Evolutionary conservation across 2,888 invertebrate genomes (phyloP), one percentile per base, ranked within the genome.

Genomic region (Philereme transversata): DNA sequence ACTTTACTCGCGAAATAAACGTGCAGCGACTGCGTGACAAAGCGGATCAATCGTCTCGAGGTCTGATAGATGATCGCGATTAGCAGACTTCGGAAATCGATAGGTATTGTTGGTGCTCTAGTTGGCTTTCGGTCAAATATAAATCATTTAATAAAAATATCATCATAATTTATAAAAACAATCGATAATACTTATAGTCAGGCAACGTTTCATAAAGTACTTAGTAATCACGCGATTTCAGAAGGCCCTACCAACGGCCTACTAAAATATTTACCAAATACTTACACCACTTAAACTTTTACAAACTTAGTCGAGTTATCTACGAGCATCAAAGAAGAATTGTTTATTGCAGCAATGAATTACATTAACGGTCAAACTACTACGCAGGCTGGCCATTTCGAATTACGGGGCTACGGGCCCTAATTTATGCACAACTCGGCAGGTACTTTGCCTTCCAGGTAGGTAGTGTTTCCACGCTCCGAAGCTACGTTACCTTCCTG

Each of bases 311-410:
- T 49, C 45, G 44, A 58, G 48, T 58, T 51, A 57, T 57, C 60
- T 52, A 62, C 55, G 51, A 56, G 44, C 49, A 50, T 62, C 65
- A 62, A 62, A 62, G 56, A 62, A 62, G 38, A 61, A 61, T 59
- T 56, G 45, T 68, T 67, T 67, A 65, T 62, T 64, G 68, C 55
- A 56, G 70, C 60, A 67, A 65, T 70, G 55, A 68, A 67, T 68
- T 62, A 70, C 67, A 67, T 70, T 65, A 67, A 70, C 67, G 68
- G 61, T 68, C 62, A 64, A 67, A 68, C 64, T 68, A 64, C 48
- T 60, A 64, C 62, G 57, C 62, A 65, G 58, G 51, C 65, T 62
- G 62, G 65, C 64, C 65, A 65, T 68, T 70, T 61, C 55, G 59
- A 67, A 67, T 65, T 67, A 65, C 60, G 60, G 62, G 43, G 55